Base-by-base conservation (phyloP, 2,888 invertebrate genomes). In the Gastrophysa polygoni region DNA sequence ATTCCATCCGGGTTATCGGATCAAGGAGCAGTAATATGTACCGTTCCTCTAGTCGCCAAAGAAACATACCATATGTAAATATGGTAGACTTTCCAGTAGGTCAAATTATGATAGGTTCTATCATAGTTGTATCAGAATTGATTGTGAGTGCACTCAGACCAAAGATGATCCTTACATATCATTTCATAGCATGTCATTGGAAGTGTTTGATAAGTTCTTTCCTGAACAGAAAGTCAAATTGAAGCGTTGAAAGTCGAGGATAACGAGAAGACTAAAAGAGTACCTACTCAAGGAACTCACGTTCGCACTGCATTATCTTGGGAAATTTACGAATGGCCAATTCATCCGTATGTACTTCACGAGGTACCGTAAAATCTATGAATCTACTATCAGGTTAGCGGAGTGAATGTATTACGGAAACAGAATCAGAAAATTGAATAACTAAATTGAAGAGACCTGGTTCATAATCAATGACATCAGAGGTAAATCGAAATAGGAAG, bases 1-100 rank as follows among this genome's bases (percentile, higher is more conserved):
- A 50, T 32, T 21, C 50, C 17, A 10, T 50, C 50, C 6, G 50
- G 50, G 4, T 50, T 50, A 32, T 32, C 32, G 2, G 32, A 50
- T 50, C 50, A 50, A 28, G 29, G 29, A 16, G 50, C 29, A 50
- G 32, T 50, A 17, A 50, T 11, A 28, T 50, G 29, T 18, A 10
- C 32, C 2, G 3, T 32, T 8, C 3, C 11, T 11, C 32, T 32
- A 32, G 10, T 32, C 32, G 2, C 11, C 11, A 11, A 32, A 32
- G 2, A 32, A 8, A 32, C 7, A 32, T 10, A 5, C 10, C 2
- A 32, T 10, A 32, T 32, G 32, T 32, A 32, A 32, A 32, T 11
- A 2, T 28, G 28, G 28, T 6, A 28, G 28, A 28, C 8, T 28
- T 28, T 28, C 4, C 28, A 28, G 28, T 28, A 28, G 28, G 8